Evolutionary conservation across 92 coral and sea anemone species (phyloP), one percentile per base, ranked within the genome.

Genomic region (Anthopleura xanthogrammica): DNA sequence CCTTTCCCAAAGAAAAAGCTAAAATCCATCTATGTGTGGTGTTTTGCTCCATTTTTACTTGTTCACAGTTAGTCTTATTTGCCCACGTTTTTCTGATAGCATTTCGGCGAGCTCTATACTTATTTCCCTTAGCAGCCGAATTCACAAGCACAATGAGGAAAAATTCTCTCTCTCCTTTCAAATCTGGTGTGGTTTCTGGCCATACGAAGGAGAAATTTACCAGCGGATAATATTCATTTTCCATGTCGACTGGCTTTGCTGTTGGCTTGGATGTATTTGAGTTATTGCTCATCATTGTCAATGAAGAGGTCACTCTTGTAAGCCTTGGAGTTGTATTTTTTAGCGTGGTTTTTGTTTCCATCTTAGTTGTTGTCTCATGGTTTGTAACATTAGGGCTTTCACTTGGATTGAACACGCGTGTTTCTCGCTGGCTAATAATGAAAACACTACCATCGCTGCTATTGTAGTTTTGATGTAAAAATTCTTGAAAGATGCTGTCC

Each of bases 81-180:
- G 81, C 91, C 91, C 91, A 88, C 3, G 91, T 88, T 62, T 79
- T 70, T 14, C 91, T 78, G 39, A 88, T 84, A 0, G 60, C 85
- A 1, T 79, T 80, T 0, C 91, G 80, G 22, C 85, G 76, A 24
- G 42, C 66, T 62, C 85, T 41, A 29, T 66, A 83, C 36, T 84
- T 88, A 0, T 46, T 42, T 46, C 84, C 84, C 4, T 42, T 60
- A 0, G 91, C 87, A 16, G 87, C 87, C 0, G 91, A 88, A 23
- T 83, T 83, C 40, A 88, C 91, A 11, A 83, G 60, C 41, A 84
- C 77, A 9, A 84, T 50, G 1, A 88, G 40, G 22, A 83, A 88
- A 43, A 72, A 83, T 46, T 87, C 76, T 48, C 75, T 6, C 1
- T n/a, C 9, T 16, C 52, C 80, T 41, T 13, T 23, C 13, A 77